These are phyloP conservation scores for Holcopasites calliopsidis DNA, from an alignment of 1,140 invertebrate genomes.

Conservation along the genomic window DNA sequence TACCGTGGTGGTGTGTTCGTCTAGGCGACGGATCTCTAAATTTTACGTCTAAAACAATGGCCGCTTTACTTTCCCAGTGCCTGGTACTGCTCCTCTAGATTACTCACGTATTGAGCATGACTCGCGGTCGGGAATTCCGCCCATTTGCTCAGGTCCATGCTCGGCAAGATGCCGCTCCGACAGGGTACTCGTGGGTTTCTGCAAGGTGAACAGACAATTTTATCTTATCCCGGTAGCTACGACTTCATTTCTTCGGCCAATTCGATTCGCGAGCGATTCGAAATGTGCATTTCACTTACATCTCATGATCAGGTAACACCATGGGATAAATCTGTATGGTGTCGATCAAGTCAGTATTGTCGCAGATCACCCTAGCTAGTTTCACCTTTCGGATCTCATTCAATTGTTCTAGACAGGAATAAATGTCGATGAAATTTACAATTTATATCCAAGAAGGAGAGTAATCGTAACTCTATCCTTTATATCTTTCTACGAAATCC, in stretches of 20 bases:
- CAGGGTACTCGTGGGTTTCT: conserved; percentile 95
- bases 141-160: conserved; percentile 93
- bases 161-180: conserved; percentile 90
- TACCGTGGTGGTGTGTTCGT: conserved; percentile 52
- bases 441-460: too few species aligned
- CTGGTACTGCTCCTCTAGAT: conserved; percentile 80
- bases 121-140: conserved; percentile 83
- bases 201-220: conserved; percentile 68
- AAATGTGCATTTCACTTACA: conserved; percentile 82
- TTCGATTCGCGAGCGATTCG: not conserved
- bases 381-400: conserved; percentile 93
- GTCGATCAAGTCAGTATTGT: conserved; percentile 95
- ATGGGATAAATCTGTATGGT: conserved; percentile 97
- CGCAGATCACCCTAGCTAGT: conserved; percentile 94
- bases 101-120: conserved; percentile 84
- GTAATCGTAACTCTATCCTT: too few species aligned
- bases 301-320: conserved; percentile 93
- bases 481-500: too few species aligned
- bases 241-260: too few species aligned
- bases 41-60: conserved; percentile 50
- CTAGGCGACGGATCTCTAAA: conserved; percentile 44
- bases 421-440: too few species aligned
- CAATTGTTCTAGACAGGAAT: conserved; percentile 89
- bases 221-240: not conserved
- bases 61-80: conserved; percentile 81